Conservation (phyloP, 2,888 invertebrate genomes). For the Tiphia femorata region DNA sequence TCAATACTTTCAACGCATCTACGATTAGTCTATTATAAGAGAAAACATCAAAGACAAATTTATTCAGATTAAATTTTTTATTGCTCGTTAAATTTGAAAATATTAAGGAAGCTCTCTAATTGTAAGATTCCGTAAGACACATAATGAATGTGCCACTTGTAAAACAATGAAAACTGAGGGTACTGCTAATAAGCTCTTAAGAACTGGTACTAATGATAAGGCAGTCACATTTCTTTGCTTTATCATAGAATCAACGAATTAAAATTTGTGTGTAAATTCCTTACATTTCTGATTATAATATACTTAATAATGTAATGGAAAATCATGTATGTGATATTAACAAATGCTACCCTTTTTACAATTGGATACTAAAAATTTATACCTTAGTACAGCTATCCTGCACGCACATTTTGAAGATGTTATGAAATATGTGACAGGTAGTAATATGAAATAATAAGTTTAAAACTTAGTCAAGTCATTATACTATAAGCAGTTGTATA, state of each 20-base stretch:
- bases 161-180: constrained; percentile 7
- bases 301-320: no score
- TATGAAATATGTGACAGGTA: constrained; percentile 2
- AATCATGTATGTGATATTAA: constrained; percentile 53
- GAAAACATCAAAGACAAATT: no score
- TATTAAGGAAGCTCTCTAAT: constrained; percentile 11
- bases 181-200: constrained; percentile 22
- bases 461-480: constrained; percentile 23
- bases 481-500: constrained; percentile 23
- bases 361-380: constrained; percentile 29
- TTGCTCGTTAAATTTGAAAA: constrained; percentile 18
- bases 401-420: constrained; percentile 35
- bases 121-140: no score
- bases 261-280: no score
- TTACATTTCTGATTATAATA: no score
- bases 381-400: constrained; percentile 29
- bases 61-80: constrained; percentile 10
- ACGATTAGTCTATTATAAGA: no score
- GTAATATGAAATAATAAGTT: constrained; percentile 28
- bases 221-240: constrained; percentile 9
- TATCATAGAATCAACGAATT: no score
- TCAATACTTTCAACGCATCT: no score
- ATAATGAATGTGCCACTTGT: constrained; percentile 25
- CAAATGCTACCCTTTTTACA: constrained; percentile 41
- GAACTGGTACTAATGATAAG: constrained; percentile 13